Base-by-base conservation (phyloP, 2,797 vertebrate species). In the Pseudochromis fuscus region DNA sequence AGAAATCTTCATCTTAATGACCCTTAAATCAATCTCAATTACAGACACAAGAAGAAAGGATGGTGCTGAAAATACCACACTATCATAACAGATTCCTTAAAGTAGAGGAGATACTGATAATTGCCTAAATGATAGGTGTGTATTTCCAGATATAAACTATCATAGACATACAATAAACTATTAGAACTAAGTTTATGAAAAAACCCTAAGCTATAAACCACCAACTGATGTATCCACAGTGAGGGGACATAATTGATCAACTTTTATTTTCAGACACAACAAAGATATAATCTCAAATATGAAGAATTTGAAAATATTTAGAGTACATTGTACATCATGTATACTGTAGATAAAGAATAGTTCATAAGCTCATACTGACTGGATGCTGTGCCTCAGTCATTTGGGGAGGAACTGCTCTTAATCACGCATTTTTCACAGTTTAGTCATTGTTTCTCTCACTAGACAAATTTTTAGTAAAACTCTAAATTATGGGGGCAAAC, bases 1-100 rank as follows among this genome's bases (percentile, higher is more conserved):
- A 63, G 31, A 67, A 64, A 70, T 46, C 12, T 52, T 49, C 7
- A 49, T 75, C 67, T 48, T 44, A 74, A 79, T 65, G 45, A 64
- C 5, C 44, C 23, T 37, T 73, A 74, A 82, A 68, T 65, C 25
- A 52, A 35, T 23, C n/a, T 7, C 42, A 42, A 58, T 64, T 65
- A 67, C 28, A 70, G 28, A 49, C 57, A 53, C 3, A 27, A 1
- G 28, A 35, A 11, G 7, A 37, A 45, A 59, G 12, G 6, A 16
- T 28, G 31, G 13, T 16, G 28, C 1, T n/a, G 57, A 61, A 64
- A 60, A 51, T 48, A 61, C 40, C 38, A n/a, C 18, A 15, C 24
- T 21, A 40, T 46, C 48, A 53, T 18, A 40, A 18, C 24, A 27
- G 21, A 8, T 2, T 24, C 19, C 30, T 19, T 44, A 1, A 15